A percentile compares a stretch with the other conserved stretches of the same genome.
phyloP scores from a whole-genome alignment of 2,888 invertebrate genomes.

The Tipula unca region DNA sequence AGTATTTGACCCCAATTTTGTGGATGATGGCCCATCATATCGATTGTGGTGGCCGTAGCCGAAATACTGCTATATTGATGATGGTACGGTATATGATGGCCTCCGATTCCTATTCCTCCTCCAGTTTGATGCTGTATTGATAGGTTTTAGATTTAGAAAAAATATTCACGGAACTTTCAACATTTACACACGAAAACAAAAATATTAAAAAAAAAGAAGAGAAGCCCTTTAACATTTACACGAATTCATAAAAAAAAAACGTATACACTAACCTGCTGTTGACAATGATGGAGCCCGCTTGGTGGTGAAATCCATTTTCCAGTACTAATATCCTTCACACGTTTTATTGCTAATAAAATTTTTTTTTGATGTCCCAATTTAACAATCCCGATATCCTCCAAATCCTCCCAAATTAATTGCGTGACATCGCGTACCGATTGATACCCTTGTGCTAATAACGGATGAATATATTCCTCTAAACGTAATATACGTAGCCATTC shows the following conservation, averaged over 20 bases:
- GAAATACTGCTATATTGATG: background rate
- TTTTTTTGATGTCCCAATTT: slow-evolving; percentile 97
- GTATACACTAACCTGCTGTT: slow-evolving; percentile 24
- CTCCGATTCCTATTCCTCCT: background rate
- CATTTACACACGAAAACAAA: slow-evolving; percentile 1
- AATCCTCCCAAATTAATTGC: slow-evolving; percentile 96
- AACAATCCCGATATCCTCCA: slow-evolving; percentile 94
- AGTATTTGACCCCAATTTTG: slow-evolving; percentile 31
- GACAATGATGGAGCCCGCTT: slow-evolving; percentile 41
- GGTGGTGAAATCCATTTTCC: slow-evolving; percentile 59
- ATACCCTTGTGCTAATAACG: slow-evolving; percentile 87
- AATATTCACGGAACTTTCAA: background rate
- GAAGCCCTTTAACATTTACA: background rate
- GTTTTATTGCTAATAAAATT: slow-evolving; percentile 91
- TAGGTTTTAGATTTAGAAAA: background rate
- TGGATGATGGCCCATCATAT: slow-evolving; percentile 34
- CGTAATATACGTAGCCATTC: slow-evolving; percentile 90
- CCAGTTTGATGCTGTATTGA: background rate
- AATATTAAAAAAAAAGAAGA: slow-evolving; percentile 2
- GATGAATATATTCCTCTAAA: slow-evolving; percentile 85
- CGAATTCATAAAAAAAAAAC: background rate
- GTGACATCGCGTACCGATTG: slow-evolving; percentile 89
- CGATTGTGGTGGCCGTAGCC: slow-evolving; percentile 35
- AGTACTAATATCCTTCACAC: slow-evolving; percentile 86
- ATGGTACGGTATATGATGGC: background rate